Evolutionary conservation across 2,797 vertebrate genomes (phyloP).

Genomic region (Sebastes taczanowskii): DNA sequence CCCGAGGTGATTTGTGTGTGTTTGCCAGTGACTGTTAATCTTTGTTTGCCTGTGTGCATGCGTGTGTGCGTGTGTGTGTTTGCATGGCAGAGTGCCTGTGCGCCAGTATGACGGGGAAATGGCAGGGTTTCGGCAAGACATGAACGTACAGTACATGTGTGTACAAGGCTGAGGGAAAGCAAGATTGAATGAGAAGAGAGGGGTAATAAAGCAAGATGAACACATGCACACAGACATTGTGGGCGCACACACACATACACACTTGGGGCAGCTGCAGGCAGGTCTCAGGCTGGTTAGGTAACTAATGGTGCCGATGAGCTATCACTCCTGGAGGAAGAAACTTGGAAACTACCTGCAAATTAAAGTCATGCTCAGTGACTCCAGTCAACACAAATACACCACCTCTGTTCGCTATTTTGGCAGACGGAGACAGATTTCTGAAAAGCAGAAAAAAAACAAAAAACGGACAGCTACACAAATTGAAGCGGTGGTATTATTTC

Average conservation of each 20-base stretch:
- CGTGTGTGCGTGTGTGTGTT: slow-evolving; percentile 1
- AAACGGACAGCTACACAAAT: neutral
- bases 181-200: slow-evolving; percentile 54
- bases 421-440: slow-evolving; percentile 26
- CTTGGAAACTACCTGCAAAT: slow-evolving; percentile 77
- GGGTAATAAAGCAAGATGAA: slow-evolving; percentile 63
- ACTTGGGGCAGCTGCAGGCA: slow-evolving; percentile 52
- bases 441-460: slow-evolving; percentile 8
- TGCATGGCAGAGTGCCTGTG: neutral
- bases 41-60: slow-evolving; percentile 4
- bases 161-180: slow-evolving; percentile 37
- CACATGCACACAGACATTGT: neutral
- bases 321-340: slow-evolving; percentile 73
- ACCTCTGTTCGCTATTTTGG: slow-evolving; percentile 18
- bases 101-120: slow-evolving; percentile 2
- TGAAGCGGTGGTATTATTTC: neutral
- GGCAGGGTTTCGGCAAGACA: neutral
- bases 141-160: slow-evolving; percentile 11
- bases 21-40: slow-evolving; percentile 32
- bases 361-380: slow-evolving; percentile 74
- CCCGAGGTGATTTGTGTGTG: slow-evolving; percentile 51
- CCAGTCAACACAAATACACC: slow-evolving; percentile 52
- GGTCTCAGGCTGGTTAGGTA: slow-evolving; percentile 77
- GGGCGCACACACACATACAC: slow-evolving; percentile 16
- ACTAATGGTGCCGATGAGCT: slow-evolving; percentile 75